Base-by-base conservation (phyloP, 2,113 vertebrate genomes). In the Aspidoscelis tigris region DNA sequence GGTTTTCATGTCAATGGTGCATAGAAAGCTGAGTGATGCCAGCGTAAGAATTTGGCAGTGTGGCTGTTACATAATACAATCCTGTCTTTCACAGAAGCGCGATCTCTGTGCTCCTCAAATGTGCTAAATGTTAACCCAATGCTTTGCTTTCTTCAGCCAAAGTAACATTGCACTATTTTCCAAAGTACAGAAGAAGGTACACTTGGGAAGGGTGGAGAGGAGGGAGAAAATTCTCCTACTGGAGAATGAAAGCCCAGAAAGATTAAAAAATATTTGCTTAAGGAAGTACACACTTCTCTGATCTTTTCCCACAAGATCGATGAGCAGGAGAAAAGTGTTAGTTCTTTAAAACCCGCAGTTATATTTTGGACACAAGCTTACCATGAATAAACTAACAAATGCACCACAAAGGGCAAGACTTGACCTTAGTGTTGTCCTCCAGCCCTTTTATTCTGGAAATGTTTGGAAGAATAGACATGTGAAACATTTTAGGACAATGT, bases 1-100 rank as follows among this genome's bases (percentile, higher is more conserved):
- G 91, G 88, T 93, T 93, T 94, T 93, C 91, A 89, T 95, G 93
- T 95, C 93, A 93, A 87, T 92, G 92, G 92, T 93, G 92, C 94
- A 93, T 89, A 91, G 93, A 93, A 91, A 87, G 87, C 85, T 85
- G 88, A 88, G 82, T 22, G n/a, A 85, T 90, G 91, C 94, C 93
- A 94, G 89, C 86, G 80, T 76, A 92, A 92, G 93, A 88, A 92
- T 93, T 95, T 95, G 93, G 93, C 94, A 93, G 80, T 81, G 2
- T 0, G 70, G 21, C 87, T 87, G 90, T 93, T 94, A 93, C 88
- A 95, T 94, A 95, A 94, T 91, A 94, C 94, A 94, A 90, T 87
- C 91, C 92, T 88, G 93, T 77, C 93, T 95, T 93, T 93, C 92
- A 94, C 84, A 93, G 91, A 82, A 88, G 89, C 90, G 83, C 86